Percentiles rank a stretch among this genome's conserved stretches.
Conservation (phyloP, 2,113 vertebrate species). For the Cheirogaleus medius region DNA sequence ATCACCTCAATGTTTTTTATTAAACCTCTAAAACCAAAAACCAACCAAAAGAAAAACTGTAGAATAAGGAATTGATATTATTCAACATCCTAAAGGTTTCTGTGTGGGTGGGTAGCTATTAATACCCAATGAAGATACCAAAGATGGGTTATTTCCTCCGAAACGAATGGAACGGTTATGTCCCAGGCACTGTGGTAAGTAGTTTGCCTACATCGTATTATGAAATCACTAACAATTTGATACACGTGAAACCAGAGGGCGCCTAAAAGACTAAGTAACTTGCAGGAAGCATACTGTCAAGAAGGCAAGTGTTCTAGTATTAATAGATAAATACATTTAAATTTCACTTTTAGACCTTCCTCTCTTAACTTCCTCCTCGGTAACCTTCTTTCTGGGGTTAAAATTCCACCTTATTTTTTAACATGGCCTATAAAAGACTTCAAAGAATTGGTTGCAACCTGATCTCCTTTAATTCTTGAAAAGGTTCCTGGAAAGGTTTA, state of each 20-base stretch:
- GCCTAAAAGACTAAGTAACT: background rate
- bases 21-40: background rate
- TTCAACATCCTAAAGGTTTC: background rate
- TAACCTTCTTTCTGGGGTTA: background rate
- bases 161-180: background rate
- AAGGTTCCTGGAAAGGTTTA: background rate
- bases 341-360: background rate
- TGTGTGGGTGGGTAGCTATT: background rate
- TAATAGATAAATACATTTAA: background rate
- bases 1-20: background rate
- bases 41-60: background rate
- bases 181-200: background rate
- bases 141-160: background rate
- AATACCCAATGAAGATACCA: background rate
- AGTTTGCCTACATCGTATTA: background rate
- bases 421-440: background rate
- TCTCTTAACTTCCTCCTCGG: background rate
- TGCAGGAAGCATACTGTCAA: background rate
- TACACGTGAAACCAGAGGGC: background rate
- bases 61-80: background rate
- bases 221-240: background rate
- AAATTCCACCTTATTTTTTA: conserved; percentile 39
- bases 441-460: background rate
- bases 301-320: background rate
- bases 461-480: conserved; percentile 9